phyloP scores from a whole-genome alignment of 2,888 invertebrate genomes.

The Eilema griseolum region DNA sequence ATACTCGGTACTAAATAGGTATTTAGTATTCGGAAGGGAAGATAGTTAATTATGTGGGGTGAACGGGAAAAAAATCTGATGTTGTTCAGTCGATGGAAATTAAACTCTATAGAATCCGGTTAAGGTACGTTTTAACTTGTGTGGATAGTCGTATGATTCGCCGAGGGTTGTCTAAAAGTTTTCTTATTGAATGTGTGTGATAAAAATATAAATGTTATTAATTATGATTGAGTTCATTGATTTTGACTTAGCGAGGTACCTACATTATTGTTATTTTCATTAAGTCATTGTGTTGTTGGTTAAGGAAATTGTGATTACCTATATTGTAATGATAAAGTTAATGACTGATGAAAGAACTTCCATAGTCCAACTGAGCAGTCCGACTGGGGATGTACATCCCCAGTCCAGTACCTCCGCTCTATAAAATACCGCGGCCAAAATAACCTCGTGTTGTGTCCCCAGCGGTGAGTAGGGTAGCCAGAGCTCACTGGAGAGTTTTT shows the following conservation, averaged over 20 bases:
- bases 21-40: conserved; percentile 86
- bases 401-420: too few relatives aligned
- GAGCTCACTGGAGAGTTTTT: too few relatives aligned
- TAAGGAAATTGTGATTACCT: neutral
- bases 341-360: neutral
- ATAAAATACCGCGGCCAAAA: too few relatives aligned
- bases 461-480: too few relatives aligned
- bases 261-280: neutral
- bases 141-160: conserved; percentile 20
- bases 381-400: too few relatives aligned
- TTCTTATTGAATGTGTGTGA: conserved; percentile 69
- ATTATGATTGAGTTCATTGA: conserved; percentile 65
- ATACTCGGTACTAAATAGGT: conserved; percentile 84
- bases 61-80: conserved; percentile 77
- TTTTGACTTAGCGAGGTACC: conserved; percentile 45
- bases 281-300: conserved; percentile 1
- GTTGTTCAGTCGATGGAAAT: conserved; percentile 32
- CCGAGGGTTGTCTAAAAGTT: conserved; percentile 52
- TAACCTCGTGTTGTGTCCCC: too few relatives aligned
- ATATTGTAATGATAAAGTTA: neutral
- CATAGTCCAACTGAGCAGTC: neutral
- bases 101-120: conserved; percentile 20
- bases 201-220: conserved; percentile 71
- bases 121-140: conserved; percentile 47
- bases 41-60: conserved; percentile 83